Conservation (phyloP, 2,888 invertebrate species). For the Mystacides longicornis region DNA sequence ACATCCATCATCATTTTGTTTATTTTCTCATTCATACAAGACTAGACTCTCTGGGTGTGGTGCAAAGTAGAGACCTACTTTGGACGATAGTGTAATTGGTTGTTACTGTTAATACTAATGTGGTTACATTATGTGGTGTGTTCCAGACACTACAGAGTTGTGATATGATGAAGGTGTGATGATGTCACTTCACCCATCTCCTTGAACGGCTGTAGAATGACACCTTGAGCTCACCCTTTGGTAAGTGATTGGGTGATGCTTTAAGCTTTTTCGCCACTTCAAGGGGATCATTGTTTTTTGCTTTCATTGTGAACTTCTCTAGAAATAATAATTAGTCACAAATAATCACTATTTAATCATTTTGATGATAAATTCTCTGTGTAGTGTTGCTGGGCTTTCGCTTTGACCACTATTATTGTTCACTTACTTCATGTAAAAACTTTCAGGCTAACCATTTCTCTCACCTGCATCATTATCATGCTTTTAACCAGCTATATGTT, state of each 20-base stretch:
- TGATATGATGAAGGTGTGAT: slow-evolving; percentile 39
- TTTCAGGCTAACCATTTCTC: no score
- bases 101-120: not conserved
- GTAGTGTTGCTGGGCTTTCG: not conserved
- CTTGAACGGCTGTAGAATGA: slow-evolving; percentile 48
- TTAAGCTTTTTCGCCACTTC: slow-evolving; percentile 17
- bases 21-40: no score
- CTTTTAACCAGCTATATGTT: no score
- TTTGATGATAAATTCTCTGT: not conserved
- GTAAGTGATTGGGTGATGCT: slow-evolving; percentile 51
- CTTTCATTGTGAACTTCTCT: not conserved
- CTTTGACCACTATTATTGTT: no score
- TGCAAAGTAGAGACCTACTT: no score
- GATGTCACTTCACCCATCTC: slow-evolving; percentile 29
- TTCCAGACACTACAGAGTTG: slow-evolving; percentile 27
- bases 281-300: slow-evolving; percentile 1
- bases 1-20: no score
- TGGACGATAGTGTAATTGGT: not conserved
- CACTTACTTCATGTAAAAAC: no score
- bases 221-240: slow-evolving; percentile 44
- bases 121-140: slow-evolving; percentile 27
- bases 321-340: not conserved
- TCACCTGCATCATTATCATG: no score
- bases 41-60: no score
- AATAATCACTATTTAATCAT: not conserved